Evolutionary conservation across 2,797 vertebrate species (phyloP).

Genomic region (Gymnoscopelus microlampas): DNA sequence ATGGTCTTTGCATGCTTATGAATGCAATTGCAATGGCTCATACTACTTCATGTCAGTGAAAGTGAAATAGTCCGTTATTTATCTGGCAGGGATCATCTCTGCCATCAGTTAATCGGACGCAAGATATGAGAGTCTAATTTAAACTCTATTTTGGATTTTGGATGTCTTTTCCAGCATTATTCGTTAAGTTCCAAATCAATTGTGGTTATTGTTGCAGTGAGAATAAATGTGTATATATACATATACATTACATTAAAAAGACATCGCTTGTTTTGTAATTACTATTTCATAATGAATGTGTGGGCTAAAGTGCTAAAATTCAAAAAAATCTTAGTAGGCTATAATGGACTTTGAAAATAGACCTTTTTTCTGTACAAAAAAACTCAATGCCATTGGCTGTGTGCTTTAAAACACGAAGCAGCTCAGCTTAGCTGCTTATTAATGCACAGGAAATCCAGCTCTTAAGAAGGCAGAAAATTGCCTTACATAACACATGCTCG

Average conservation of each 20-base stretch:
- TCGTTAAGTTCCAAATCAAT: neutral
- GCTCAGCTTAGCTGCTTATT: constrained; percentile 77
- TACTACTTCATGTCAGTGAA: constrained; percentile 53
- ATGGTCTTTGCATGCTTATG: constrained; percentile 59
- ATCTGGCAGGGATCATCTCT: constrained; percentile 35
- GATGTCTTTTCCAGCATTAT: neutral
- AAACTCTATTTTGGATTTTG: neutral
- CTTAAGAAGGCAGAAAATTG: constrained; percentile 90
- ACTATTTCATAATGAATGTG: constrained; percentile 24
- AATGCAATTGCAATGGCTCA: constrained; percentile 53
- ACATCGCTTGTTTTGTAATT: constrained; percentile 46
- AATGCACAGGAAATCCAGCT: constrained; percentile 82
- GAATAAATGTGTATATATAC: neutral
- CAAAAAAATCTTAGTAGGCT: constrained; percentile 17
- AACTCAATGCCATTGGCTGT: constrained; percentile 38
- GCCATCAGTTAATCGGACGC: constrained; percentile 13
- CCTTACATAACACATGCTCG: constrained; percentile 84
- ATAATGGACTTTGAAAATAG: constrained; percentile 27
- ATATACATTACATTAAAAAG: constrained; percentile 16
- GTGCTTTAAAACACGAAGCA: constrained; percentile 51
- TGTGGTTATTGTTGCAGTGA: neutral
- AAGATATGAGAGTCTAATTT: constrained; percentile 15
- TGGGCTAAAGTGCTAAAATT: constrained; percentile 35
- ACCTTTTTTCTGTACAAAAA: constrained; percentile 37
- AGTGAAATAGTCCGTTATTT: constrained; percentile 59